Percentiles rank a stretch among this genome's conserved stretches.
Conservation (phyloP, 1,140 invertebrate species). For the Pogonognathellus flavescens region DNA sequence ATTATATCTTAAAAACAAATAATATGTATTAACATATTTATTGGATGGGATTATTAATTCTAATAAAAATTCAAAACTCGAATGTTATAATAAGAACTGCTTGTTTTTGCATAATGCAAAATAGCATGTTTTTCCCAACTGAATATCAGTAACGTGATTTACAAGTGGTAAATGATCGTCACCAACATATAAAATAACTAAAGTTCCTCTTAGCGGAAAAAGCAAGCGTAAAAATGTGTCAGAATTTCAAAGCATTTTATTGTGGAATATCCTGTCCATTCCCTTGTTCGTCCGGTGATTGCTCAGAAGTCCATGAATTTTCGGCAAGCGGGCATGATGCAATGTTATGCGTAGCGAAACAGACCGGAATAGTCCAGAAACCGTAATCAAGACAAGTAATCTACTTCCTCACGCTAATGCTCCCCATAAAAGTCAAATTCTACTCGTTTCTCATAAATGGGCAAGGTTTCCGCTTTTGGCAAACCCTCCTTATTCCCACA, state of each 20-base stretch:
- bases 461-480: conserved; percentile 19
- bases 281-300: conserved; percentile 6
- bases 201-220: too few species aligned
- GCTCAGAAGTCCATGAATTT: conserved; percentile 21
- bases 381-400: background rate
- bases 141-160: too few species aligned
- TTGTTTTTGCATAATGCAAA: too few species aligned
- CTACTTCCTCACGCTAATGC: background rate
- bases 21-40: too few species aligned
- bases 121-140: too few species aligned
- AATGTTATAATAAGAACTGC: too few species aligned
- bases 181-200: too few species aligned
- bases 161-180: too few species aligned
- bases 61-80: too few species aligned
- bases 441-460: conserved; percentile 30
- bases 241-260: background rate
- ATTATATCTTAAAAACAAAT: too few species aligned
- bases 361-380: background rate
- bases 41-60: too few species aligned
- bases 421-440: background rate
- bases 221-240: background rate
- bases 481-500: conserved; percentile 33
- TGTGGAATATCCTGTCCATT: conserved; percentile 17
- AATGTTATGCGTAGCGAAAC: too few species aligned
- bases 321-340: conserved; percentile 22